Evolutionary conservation across 2,113 vertebrate species (phyloP).

Genomic region (Chaenogobius annularis): DNA sequence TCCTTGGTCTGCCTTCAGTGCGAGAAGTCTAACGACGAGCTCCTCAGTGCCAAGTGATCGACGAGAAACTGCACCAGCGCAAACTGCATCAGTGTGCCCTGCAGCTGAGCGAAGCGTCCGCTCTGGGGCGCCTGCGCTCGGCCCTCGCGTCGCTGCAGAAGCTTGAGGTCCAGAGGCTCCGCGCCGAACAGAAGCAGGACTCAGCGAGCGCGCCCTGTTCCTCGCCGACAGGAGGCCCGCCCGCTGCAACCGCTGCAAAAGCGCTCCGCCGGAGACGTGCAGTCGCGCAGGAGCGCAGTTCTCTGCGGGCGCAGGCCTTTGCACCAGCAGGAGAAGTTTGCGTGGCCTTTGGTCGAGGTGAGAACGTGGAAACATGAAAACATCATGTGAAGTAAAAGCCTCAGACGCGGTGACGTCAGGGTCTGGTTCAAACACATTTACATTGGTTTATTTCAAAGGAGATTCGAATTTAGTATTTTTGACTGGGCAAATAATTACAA

Average conservation of each 20-base stretch:
- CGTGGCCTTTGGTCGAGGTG: constrained; percentile 82
- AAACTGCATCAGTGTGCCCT: constrained; percentile 88
- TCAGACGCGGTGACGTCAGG: too few relatives aligned
- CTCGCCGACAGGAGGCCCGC: constrained; percentile 86
- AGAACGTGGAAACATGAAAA: neutral
- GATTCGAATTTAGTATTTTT: too few relatives aligned
- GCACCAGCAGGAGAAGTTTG: constrained; percentile 91
- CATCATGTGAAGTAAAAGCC: too few relatives aligned
- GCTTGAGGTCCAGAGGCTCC: constrained; percentile 81
- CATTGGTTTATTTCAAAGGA: too few relatives aligned
- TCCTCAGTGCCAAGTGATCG: too few relatives aligned
- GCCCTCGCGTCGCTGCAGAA: constrained; percentile 77
- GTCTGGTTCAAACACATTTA: too few relatives aligned
- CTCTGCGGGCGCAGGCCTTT: constrained; percentile 91
- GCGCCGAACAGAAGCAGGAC: constrained; percentile 88
- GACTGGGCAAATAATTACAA: too few relatives aligned
- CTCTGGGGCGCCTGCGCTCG: constrained; percentile 76
- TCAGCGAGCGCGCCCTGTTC: constrained; percentile 84
- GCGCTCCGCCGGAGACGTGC: constrained; percentile 88
- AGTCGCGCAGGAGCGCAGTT: constrained; percentile 88
- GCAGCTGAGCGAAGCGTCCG: constrained; percentile 84
- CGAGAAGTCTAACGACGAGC: too few relatives aligned
- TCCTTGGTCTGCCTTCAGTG: too few relatives aligned
- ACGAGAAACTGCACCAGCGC: constrained; percentile 93
- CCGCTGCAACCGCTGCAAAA: constrained; percentile 82